Conservation (phyloP, 1,140 invertebrate species). For the Steinernema feltiae region DNA sequence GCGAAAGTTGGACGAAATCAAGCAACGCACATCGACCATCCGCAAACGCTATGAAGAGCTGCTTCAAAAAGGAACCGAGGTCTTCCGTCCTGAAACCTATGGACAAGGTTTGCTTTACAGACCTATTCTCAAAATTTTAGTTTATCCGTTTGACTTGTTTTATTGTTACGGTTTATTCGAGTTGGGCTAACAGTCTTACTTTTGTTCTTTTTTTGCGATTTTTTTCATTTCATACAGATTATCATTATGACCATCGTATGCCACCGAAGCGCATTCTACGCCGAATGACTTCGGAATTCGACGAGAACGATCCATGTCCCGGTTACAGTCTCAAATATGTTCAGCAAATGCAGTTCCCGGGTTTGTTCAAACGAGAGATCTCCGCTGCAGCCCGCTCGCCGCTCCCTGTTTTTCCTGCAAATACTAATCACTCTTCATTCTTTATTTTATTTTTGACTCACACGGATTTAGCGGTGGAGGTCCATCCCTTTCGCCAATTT, state of each 20-base stretch:
- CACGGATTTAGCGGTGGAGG: conserved; percentile 6
- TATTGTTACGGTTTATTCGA: conserved; percentile 2
- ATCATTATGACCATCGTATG: conserved; percentile 24
- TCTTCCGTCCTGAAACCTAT: conserved; percentile 51
- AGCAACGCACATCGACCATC: conserved; percentile 47
- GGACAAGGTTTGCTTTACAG: conserved; percentile 47
- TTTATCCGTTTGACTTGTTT: conserved; percentile 21
- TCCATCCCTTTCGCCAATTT: conserved; percentile 3
- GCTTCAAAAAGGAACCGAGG: conserved; percentile 30
- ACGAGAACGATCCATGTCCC: conserved; percentile 51
- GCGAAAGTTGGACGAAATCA: conserved; percentile 52
- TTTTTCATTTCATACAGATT: conserved; percentile 14
- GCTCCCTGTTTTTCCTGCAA: conserved; percentile 16
- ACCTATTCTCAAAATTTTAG: conserved; percentile 14
- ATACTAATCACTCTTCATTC: background rate
- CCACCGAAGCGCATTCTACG: background rate
- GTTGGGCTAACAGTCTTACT: conserved; percentile 3
- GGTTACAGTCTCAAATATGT: conserved; percentile 33
- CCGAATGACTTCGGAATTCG: conserved; percentile 38
- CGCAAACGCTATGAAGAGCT: conserved; percentile 49
- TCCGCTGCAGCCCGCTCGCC: background rate
- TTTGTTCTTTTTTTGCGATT: conserved; percentile 29
- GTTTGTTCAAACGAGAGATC: conserved; percentile 30
- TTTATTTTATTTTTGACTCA: conserved; percentile 1
- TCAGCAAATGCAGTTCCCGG: conserved; percentile 24